Evolutionary conservation across 2,797 vertebrate species (phyloP).

Genomic region (Tolypeutes matacus): DNA sequence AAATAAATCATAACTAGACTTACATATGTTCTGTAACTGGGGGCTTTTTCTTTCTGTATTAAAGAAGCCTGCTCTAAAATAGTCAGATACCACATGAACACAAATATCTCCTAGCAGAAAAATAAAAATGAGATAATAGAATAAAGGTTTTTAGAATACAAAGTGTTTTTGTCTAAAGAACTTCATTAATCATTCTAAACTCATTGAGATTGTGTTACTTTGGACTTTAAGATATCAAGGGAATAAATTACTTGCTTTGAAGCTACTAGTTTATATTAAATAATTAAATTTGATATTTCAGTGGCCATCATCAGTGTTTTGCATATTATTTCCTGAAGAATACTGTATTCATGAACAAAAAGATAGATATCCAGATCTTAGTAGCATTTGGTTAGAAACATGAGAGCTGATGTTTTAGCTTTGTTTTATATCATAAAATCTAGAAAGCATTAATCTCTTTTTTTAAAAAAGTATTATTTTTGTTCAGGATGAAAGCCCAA

Average conservation of each 20-base stretch:
- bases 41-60: neutral
- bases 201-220: neutral
- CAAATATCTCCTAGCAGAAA: neutral
- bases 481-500: neutral
- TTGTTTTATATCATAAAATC: neutral
- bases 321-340: neutral
- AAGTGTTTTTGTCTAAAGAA: neutral
- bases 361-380: neutral
- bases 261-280: neutral
- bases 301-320: neutral
- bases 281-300: conserved; percentile 48
- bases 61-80: neutral
- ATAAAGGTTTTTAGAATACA: neutral
- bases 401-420: neutral
- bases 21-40: neutral
- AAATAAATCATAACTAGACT: neutral
- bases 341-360: neutral
- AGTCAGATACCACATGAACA: neutral
- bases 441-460: neutral
- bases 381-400: neutral
- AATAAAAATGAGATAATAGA: neutral
- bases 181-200: neutral
- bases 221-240: conserved; percentile 51
- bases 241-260: conserved; percentile 10
- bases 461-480: neutral